These are phyloP conservation scores for Epinephelus cyanopodus DNA, from an alignment of 2,113 vertebrate species.

Conservation along the genomic window DNA sequence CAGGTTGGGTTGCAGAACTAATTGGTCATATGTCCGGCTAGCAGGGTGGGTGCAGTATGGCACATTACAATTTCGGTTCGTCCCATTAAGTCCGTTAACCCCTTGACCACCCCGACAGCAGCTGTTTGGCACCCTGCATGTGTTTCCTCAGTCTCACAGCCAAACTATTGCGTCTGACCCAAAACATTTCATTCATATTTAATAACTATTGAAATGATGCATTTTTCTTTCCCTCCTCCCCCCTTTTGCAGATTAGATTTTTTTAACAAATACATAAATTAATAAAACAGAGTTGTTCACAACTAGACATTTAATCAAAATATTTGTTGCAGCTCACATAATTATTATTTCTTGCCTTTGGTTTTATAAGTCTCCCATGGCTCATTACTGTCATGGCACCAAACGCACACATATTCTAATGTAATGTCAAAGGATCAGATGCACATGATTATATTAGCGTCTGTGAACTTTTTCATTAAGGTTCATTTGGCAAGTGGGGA, in stretches of 20 bases:
- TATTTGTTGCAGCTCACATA: not conserved
- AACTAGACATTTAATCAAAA: not conserved
- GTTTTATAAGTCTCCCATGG: not conserved
- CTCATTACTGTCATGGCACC: not conserved
- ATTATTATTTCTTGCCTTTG: conserved; percentile 1
- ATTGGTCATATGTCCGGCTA: too few species aligned
- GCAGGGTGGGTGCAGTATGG: too few species aligned
- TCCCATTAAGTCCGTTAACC: not conserved
- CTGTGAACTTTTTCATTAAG: not conserved
- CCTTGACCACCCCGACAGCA: not conserved
- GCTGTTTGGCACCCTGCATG: not conserved
- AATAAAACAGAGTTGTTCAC: not conserved
- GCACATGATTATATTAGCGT: conserved; percentile 6
- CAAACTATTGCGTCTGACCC: not conserved
- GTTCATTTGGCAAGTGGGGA: conserved; percentile 10
- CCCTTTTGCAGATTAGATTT: too few species aligned
- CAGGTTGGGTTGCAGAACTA: too few species aligned
- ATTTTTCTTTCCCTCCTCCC: not conserved
- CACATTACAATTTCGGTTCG: not conserved
- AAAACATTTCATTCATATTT: not conserved
- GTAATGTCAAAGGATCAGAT: conserved; percentile 17
- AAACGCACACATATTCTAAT: not conserved
- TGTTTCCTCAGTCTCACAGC: not conserved
- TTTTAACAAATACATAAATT: not conserved
- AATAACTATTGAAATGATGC: not conserved